phyloP scores from a whole-genome alignment of 2,797 vertebrate genomes.

The Gymnodraco acuticeps region DNA sequence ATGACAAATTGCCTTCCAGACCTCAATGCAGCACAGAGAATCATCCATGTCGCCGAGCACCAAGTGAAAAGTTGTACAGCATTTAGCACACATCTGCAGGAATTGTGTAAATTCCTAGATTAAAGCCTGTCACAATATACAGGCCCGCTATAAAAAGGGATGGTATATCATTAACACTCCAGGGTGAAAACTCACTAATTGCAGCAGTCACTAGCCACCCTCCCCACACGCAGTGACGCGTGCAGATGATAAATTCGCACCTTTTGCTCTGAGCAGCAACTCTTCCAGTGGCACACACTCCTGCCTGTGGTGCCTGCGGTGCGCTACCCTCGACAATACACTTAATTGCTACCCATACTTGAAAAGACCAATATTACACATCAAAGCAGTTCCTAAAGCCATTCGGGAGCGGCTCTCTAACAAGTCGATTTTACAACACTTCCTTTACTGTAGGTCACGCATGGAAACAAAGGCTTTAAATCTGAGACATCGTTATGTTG shows the following conservation, averaged over 20 bases:
- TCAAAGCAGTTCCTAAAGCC: conserved; percentile 80
- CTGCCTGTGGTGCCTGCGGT: conserved; percentile 64
- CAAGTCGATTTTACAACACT: conserved; percentile 80
- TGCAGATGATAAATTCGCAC: conserved; percentile 76
- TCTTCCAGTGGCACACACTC: conserved; percentile 59
- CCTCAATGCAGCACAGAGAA: conserved; percentile 46
- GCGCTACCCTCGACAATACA: conserved; percentile 69
- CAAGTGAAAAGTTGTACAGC: conserved; percentile 69
- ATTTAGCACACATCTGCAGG: conserved; percentile 45
- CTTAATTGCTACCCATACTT: conserved; percentile 79
- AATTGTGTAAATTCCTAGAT: conserved; percentile 57
- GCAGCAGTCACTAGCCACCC: conserved; percentile 68
- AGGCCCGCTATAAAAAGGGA: conserved; percentile 52
- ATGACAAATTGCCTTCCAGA: conserved; percentile 54
- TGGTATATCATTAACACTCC: conserved; percentile 68
- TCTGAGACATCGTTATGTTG: conserved; percentile 43
- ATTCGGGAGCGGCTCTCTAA: conserved; percentile 73
- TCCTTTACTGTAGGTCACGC: conserved; percentile 77
- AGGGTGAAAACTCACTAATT: conserved; percentile 75
- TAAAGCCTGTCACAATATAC: conserved; percentile 47
- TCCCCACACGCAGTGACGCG: conserved; percentile 65
- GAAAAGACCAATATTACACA: conserved; percentile 79
- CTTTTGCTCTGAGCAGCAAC: conserved; percentile 73
- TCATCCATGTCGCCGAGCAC: conserved; percentile 41
- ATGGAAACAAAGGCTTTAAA: conserved; percentile 75